Evolutionary conservation across 1,140 invertebrate species (phyloP).

Genomic region (Drosophila obscura): DNA sequence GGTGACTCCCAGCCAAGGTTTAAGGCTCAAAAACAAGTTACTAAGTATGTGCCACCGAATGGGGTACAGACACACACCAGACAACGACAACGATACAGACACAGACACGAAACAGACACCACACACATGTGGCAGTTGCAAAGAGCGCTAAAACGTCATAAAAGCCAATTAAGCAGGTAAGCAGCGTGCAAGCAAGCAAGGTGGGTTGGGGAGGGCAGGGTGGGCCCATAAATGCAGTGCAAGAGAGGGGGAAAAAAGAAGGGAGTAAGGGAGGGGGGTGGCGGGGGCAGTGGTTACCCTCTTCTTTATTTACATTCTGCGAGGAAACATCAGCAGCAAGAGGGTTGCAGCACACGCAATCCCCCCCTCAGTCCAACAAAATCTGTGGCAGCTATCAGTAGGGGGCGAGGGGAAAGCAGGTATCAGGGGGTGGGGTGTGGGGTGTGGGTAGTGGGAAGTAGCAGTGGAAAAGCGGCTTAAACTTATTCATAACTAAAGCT

Average conservation of each 20-base stretch:
- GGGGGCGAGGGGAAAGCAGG: constrained; percentile 44
- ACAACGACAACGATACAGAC: constrained; percentile 9
- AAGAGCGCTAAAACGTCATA: constrained; percentile 79
- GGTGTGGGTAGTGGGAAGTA: constrained; percentile 23
- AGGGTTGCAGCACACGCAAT: too few species aligned
- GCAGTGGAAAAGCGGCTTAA: constrained; percentile 67
- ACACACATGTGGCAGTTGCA: constrained; percentile 44
- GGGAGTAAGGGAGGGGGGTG: constrained; percentile 31
- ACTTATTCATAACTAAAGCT: constrained; percentile 62
- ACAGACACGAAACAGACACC: constrained; percentile 22
- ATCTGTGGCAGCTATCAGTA: too few species aligned
- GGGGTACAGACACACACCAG: constrained; percentile 41
- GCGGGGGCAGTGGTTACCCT: too few species aligned
- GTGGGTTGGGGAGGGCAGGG: too few species aligned
- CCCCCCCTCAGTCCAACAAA: too few species aligned
- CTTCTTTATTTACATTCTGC: constrained; percentile 52
- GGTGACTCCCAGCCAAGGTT: constrained; percentile 4
- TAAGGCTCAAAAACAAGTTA: constrained; percentile 48
- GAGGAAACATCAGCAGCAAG: constrained; percentile 1
- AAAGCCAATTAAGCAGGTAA: constrained; percentile 82
- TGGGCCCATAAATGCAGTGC: constrained; percentile 8
- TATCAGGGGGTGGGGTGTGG: constrained; percentile 43
- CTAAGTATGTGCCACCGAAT: constrained; percentile 40
- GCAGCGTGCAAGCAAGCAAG: constrained; percentile 29
- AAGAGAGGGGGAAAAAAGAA: background rate